Conservation (phyloP, 1,140 invertebrate species). For the Saccostrea echinata region DNA sequence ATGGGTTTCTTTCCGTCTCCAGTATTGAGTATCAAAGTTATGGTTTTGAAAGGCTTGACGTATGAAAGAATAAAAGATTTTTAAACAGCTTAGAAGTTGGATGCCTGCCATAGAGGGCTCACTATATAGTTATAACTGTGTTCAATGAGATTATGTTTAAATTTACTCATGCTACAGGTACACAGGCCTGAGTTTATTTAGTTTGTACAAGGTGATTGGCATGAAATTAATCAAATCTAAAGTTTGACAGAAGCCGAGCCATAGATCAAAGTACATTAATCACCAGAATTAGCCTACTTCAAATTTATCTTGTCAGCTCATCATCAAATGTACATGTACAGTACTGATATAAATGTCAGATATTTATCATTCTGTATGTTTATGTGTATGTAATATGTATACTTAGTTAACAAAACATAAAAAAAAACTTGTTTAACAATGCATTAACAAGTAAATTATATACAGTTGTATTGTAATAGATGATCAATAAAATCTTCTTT, state of each 20-base stretch:
- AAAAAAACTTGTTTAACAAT: no score
- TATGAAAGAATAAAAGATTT: constrained; percentile 16
- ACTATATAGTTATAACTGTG: not conserved
- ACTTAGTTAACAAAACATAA: no score
- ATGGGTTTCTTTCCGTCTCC: not conserved
- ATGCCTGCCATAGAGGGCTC: constrained; percentile 2
- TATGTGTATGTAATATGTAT: no score
- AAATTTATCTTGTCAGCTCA: not conserved
- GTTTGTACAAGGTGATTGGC: not conserved
- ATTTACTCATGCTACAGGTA: not conserved
- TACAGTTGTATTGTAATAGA: no score
- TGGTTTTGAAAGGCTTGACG: not conserved
- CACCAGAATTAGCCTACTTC: not conserved
- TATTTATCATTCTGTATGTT: no score
- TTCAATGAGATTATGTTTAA: not conserved
- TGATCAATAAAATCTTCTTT: no score
- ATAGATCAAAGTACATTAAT: not conserved
- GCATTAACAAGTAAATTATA: no score
- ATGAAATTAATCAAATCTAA: not conserved
- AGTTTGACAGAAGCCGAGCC: not conserved
- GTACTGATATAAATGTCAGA: no score
- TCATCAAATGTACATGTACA: not conserved
- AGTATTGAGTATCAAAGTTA: not conserved
- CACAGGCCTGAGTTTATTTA: not conserved
- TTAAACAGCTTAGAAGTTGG: not conserved